Evolutionary conservation across 1,140 invertebrate genomes (phyloP).

Genomic region (Oppia nitens): DNA sequence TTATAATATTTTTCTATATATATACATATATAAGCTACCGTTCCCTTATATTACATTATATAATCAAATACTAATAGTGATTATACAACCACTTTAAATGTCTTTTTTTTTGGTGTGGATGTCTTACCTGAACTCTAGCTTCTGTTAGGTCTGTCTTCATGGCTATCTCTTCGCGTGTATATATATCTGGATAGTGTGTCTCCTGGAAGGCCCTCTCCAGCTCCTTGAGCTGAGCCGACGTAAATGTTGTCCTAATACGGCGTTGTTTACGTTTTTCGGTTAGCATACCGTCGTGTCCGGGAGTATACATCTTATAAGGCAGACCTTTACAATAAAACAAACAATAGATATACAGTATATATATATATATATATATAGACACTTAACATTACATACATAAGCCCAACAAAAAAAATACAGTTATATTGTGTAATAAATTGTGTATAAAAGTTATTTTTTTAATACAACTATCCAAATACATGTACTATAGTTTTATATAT

Average conservation of each 20-base stretch:
- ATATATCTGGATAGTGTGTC: conserved; percentile 97
- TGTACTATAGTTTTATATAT: no score
- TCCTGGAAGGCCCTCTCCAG: conserved; percentile 83
- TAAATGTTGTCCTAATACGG: conserved; percentile 88
- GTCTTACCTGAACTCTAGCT: conserved; percentile 82
- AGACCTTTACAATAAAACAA: no score
- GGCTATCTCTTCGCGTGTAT: conserved; percentile 95
- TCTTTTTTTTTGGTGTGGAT: not conserved
- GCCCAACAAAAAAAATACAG: no score
- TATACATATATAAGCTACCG: no score
- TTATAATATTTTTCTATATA: not conserved
- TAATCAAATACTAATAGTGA: not conserved
- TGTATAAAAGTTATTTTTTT: no score
- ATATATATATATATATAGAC: no score
- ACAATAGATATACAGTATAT: no score
- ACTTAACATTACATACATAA: no score
- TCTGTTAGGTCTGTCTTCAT: conserved; percentile 96
- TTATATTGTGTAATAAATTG: no score
- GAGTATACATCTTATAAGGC: conserved; percentile 62
- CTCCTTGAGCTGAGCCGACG: conserved; percentile 87
- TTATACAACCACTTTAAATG: not conserved
- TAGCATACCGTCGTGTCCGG: conserved; percentile 51
- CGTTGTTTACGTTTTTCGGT: conserved; percentile 81
- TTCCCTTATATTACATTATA: no score
- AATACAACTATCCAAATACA: no score